Evolutionary conservation across 2,888 invertebrate species (phyloP), one percentile per base, ranked within the genome.

Genomic region (Parelbella ahira): DNA sequence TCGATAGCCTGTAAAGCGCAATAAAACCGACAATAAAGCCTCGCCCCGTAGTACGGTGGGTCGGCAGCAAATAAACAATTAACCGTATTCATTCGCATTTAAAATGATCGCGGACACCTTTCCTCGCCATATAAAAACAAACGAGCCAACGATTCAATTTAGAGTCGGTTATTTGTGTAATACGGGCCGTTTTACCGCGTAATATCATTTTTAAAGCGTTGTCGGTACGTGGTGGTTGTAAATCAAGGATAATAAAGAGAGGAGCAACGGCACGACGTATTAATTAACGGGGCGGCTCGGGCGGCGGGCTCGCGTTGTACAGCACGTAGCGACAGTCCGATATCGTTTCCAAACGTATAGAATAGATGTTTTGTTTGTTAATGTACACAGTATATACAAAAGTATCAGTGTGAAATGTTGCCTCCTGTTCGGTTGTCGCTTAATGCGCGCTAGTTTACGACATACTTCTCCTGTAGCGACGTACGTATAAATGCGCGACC

Each of bases 241-340:
- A 74, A 79, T 79, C 74, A 77, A 65, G 68, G 69, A 68, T 76
- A 78, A 77, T 78, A 80, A 74, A 77, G 76, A 74, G 68, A 66
- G 68, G 71, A 73, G 69, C 70, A 72, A 67, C 72, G 67, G 44
- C 41, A 56, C 64, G 68, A 69, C 69, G 71, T 74, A 75, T 79
- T 78, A 76, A 81, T 81, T 78, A 77, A 75, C 62, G 59, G n/a
- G n/a, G n/a, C n/a, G n/a, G n/a, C n/a, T n/a, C 12, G 13, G 1
- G 20, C 6, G 2, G 8, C 34, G 34, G 13, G 13, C 34, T 13
- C 21, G 20, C 7, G 32, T 5, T 25, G 25, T 15, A n/a, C n/a
- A n/a, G n/a, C n/a, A n/a, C n/a, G n/a, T n/a, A n/a, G n/a, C n/a
- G n/a, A n/a, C n/a, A n/a, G n/a, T n/a, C n/a, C n/a, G n/a, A n/a